Evolutionary conservation across 2,888 invertebrate species (phyloP), one percentile per base, ranked within the genome.

Genomic region (Mesorhabditis belari): DNA sequence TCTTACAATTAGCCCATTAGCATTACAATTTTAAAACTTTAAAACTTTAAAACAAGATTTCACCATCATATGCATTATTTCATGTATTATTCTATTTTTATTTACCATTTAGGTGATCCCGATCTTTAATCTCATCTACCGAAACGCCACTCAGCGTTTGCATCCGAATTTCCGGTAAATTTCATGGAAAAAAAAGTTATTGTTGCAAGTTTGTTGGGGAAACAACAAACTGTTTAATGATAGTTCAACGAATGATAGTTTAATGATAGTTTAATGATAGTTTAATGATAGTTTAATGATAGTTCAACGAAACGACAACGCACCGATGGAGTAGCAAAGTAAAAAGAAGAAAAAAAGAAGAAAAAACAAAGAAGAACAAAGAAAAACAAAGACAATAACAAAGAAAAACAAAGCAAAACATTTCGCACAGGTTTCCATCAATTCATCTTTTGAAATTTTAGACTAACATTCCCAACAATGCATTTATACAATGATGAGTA

Each of bases 401-500:
- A 17, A 35, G 35, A 35, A 12, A 12, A 17, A 12, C 17, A 17
- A 35, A n/a, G 44, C 12, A 35, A n/a, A 17, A 17, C 1, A 35
- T 9, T 17, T 9, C 12, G 44, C 12, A n/a, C 44, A 35, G 44
- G 44, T n/a, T 35, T 17, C 12, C 44, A 35, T 9, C 12, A n/a
- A 35, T 35, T n/a, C n/a, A n/a, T n/a, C 35, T 6, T 35, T 17
- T 35, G 44, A 35, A 17, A 35, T 12, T 50, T 50, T 21, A 68
- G 75, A 2, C 60, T 75, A 25, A 74, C 75, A 21, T 75, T 67
- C 55, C 75, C 75, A 3, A 75, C 73, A n/a, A 74, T 75, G 72
- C 73, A 73, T 62, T 55, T 75, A n/a, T 75, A 74, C 63, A 74
- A 75, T 55, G 75, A 75, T 63, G 75, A 75, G 53, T 74, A 71